phyloP scores from a whole-genome alignment of 2,113 vertebrate species.

The Lontra canadensis region DNA sequence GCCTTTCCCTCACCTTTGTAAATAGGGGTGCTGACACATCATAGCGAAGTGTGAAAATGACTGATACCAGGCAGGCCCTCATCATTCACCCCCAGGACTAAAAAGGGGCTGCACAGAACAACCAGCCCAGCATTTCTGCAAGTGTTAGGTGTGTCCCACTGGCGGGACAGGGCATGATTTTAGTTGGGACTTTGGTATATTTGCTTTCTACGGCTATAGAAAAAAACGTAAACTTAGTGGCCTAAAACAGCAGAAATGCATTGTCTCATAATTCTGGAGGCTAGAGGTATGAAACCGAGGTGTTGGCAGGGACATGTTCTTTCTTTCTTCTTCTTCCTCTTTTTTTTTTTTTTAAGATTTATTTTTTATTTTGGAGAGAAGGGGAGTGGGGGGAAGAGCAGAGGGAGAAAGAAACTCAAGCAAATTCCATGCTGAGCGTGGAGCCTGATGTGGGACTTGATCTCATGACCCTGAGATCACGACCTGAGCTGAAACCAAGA shows the following conservation, averaged over 20 bases:
- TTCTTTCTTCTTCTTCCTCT: not conserved
- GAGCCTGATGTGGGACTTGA: not conserved
- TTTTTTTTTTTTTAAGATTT: not conserved
- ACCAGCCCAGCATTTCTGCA: not conserved
- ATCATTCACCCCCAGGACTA: not conserved
- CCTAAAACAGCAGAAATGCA: not conserved
- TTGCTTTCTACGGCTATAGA: not conserved
- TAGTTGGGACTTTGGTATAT: not conserved
- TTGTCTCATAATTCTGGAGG: not conserved
- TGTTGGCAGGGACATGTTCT: not conserved
- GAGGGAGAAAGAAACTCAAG: not conserved
- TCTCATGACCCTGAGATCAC: not conserved
- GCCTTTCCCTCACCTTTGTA: not conserved
- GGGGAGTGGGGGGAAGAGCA: not conserved
- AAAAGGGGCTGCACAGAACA: not conserved
- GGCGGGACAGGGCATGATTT: not conserved
- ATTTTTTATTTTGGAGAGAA: not conserved
- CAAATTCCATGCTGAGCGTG: not conserved
- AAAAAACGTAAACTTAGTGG: not conserved
- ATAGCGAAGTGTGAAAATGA: not conserved
- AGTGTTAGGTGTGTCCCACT: not conserved
- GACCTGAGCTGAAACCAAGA: not conserved
- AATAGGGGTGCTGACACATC: not conserved
- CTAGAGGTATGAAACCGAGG: not conserved
- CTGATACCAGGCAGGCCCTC: fast-evolving